Evolutionary conservation across 2,797 vertebrate species (phyloP), one percentile per base, ranked within the genome.

Genomic region (Scomberomorus guttatus): DNA sequence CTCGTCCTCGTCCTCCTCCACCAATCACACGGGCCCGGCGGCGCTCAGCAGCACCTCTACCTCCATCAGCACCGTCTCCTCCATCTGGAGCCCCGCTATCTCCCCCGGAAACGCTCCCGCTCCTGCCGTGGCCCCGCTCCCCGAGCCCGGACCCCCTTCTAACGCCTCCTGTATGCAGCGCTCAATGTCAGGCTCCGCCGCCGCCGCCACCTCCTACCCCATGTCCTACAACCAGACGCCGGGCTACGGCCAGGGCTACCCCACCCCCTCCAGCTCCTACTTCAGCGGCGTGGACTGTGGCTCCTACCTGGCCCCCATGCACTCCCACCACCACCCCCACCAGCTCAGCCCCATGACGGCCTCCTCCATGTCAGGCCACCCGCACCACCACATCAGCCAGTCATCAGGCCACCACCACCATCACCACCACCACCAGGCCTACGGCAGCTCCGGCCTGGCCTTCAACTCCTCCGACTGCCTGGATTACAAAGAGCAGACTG

Each of bases 71-170:
- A 95, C 95, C 25, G 96, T 98, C 0, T 98, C 98, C 0, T 98
- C 98, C 93, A 99, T 99, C 94, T 99, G 98, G 98, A 99, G 98
- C 92, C 98, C 98, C 0, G 98, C 98, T 79, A 98, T 99, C 94
- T 98, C 98, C 2, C 98, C 98, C 0, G 96, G 97, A 60, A 96
- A 96, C 0, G 97, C 95, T 0, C 93, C 94, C 0, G 86, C 91
- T 10, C 95, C 96, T 0, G 92, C 96, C 0, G 95, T 93, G 4
- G 96, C 96, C 50, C 94, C 97, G 0, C 95, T 97, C 34, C 94
- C 97, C 0, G 96, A 98, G 90, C 95, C 97, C 0, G 94, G 97
- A 44, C 96, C 97, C 0, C 94, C 96, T 1, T 87, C 96, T 52
- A 96, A 96, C 0, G 95, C 97, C 0, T 98, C 98, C 61, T 97